Evolutionary conservation across 2,113 vertebrate genomes (phyloP).

Genomic region (Plotosus lineatus): DNA sequence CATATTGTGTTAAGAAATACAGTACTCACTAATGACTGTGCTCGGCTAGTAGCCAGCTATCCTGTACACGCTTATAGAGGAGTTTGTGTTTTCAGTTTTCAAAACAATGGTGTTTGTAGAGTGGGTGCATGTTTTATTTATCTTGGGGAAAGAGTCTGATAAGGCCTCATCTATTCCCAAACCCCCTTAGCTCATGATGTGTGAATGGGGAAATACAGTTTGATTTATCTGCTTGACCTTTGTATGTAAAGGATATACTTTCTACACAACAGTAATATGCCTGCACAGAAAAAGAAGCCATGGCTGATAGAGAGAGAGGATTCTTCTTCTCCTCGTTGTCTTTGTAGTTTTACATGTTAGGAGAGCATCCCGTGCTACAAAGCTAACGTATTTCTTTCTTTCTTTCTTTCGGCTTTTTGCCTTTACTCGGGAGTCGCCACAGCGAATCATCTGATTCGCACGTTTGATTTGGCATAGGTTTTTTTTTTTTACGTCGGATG

Average conservation of each 20-base stretch:
- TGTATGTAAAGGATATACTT: slow-evolving; percentile 74
- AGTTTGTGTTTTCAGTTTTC: slow-evolving; percentile 45
- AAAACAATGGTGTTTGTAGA: slow-evolving; percentile 53
- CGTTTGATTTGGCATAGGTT: too few relatives aligned
- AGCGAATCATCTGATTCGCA: too few relatives aligned
- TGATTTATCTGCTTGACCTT: slow-evolving; percentile 80
- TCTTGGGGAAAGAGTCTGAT: slow-evolving; percentile 66
- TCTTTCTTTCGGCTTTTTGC: too few relatives aligned
- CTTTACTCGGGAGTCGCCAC: too few relatives aligned
- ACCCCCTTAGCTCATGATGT: slow-evolving; percentile 70
- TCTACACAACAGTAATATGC: slow-evolving; percentile 70
- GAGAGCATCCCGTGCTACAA: background rate
- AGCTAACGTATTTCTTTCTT: too few relatives aligned
- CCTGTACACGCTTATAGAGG: slow-evolving; percentile 62
- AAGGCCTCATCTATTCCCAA: slow-evolving; percentile 62
- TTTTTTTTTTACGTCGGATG: too few relatives aligned
- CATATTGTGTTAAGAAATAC: slow-evolving; percentile 60
- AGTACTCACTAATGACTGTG: slow-evolving; percentile 49
- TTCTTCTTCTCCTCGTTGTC: background rate
- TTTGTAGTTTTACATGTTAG: background rate
- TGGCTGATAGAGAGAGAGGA: slow-evolving; percentile 64
- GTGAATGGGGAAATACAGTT: slow-evolving; percentile 65
- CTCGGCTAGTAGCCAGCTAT: slow-evolving; percentile 54
- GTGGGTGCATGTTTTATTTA: slow-evolving; percentile 60
- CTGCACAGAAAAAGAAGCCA: slow-evolving; percentile 74